phyloP scores from a whole-genome alignment of 23 tunicate genomes.

The Pegea sp. region DNA sequence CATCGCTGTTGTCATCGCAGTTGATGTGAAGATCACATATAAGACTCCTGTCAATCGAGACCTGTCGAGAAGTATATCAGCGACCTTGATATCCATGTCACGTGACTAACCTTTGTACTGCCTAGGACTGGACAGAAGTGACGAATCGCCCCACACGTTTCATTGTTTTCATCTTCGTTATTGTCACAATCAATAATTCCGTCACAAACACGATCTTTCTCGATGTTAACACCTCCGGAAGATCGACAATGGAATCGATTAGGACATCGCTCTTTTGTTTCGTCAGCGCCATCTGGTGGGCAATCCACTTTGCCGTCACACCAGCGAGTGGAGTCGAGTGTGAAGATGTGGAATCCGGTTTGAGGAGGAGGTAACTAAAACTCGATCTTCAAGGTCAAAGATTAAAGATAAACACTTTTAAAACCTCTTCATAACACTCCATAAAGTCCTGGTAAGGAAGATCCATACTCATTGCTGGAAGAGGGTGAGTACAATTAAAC shows the following conservation, averaged over 20 bases:
- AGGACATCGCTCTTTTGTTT: conserved; percentile 20
- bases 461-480: background rate
- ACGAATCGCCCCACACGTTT: conserved; percentile 13
- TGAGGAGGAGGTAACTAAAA: background rate
- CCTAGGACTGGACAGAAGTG: conserved; percentile 38
- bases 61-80: conserved; percentile 5
- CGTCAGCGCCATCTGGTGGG: conserved; percentile 20
- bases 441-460: background rate
- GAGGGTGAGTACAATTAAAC: conserved; percentile 5
- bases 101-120: conserved; percentile 14
- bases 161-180: conserved; percentile 20
- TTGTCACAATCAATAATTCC: conserved; percentile 40
- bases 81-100: background rate
- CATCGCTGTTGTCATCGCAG: conserved; percentile 53
- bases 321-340: conserved; percentile 5
- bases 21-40: conserved; percentile 44
- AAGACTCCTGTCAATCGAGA: conserved; percentile 15
- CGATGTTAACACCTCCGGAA: conserved; percentile 11
- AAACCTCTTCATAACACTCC: conserved; percentile 6
- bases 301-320: conserved; percentile 69
- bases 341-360: background rate
- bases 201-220: conserved; percentile 24
- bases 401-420: background rate
- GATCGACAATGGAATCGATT: conserved; percentile 17
- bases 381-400: background rate